Evolutionary conservation across 2,797 vertebrate species (phyloP), one percentile per base, ranked within the genome.

Genomic region (Echeneis naucrates): DNA sequence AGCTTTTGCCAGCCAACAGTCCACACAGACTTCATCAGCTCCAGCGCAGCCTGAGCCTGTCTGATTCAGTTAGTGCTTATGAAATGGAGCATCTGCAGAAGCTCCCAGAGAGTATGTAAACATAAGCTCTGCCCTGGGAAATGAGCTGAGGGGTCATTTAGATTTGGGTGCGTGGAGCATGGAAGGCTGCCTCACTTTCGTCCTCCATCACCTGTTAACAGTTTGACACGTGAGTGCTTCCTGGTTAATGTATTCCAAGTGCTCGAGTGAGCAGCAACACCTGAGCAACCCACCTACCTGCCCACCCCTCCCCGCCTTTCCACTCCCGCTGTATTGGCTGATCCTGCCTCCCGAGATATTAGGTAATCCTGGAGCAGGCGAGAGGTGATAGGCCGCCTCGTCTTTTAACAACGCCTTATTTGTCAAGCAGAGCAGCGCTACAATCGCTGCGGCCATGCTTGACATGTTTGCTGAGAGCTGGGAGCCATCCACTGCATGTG

Each of bases 161-260:
- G 80, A 81, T 79, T 81, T 78, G 82, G 80, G 65, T 44, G 59
- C 45, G 58, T 69, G 27, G 58, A 33, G 50, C 68, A 64, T 57
- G 51, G 56, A 72, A 83, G 19, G 64, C 69, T 48, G 77, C 74
- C 62, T 80, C 13, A 17, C 62, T 65, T 68, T 16, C 59, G 8
- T 74, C 81, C 68, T 69, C 76, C 3, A 54, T 91, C 87, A 89
- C 92, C 90, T 89, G 89, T 91, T 87, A 90, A 92, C 87, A 68
- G 69, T 85, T 85, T 75, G 83, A 89, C 77, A 88, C 84, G 42
- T 2, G 45, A 78, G 77, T 85, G 80, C 70, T 77, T 81, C 66
- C 65, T 61, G 63, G 57, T 65, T 88, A 86, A 87, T 84, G 70
- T 78, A 81, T 87, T 88, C 81, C 47, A 44, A 85, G 85, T 79